These are phyloP conservation scores for Lysandra bellargus DNA, from an alignment of 2,888 invertebrate genomes.

Conservation along the genomic window DNA sequence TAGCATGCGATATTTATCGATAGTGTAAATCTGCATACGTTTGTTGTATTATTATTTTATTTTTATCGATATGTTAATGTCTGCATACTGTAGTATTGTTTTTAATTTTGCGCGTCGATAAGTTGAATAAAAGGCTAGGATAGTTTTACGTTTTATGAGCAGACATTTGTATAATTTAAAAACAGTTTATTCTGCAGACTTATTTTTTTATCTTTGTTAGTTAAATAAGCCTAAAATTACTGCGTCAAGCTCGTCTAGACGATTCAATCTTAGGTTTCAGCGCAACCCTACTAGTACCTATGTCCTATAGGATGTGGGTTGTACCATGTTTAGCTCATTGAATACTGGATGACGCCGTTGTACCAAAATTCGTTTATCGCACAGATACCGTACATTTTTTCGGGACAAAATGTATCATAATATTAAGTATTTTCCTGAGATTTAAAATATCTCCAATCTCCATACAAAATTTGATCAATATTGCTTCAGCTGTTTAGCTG, in stretches of 20 bases:
- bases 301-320: neutral
- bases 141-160: neutral
- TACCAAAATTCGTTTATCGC: no score
- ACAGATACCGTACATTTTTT: no score
- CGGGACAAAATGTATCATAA: no score
- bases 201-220: neutral
- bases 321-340: neutral
- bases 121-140: no score
- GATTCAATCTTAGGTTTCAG: neutral
- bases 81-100: no score
- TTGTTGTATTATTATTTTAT: neutral
- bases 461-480: no score
- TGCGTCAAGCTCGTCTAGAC: neutral
- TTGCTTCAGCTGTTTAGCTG: no score
- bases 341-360: neutral
- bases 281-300: neutral
- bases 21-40: neutral
- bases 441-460: no score
- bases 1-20: constrained; percentile 23
- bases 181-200: neutral
- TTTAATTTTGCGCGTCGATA: no score
- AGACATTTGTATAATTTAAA: neutral
- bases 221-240: constrained; percentile 6
- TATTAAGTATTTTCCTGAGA: no score
- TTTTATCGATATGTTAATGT: no score